Percentiles rank a stretch among this genome's conserved stretches.
These are phyloP conservation scores for Drosophila anomalata DNA, from an alignment of 2,888 invertebrate species.

Conservation along the genomic window DNA sequence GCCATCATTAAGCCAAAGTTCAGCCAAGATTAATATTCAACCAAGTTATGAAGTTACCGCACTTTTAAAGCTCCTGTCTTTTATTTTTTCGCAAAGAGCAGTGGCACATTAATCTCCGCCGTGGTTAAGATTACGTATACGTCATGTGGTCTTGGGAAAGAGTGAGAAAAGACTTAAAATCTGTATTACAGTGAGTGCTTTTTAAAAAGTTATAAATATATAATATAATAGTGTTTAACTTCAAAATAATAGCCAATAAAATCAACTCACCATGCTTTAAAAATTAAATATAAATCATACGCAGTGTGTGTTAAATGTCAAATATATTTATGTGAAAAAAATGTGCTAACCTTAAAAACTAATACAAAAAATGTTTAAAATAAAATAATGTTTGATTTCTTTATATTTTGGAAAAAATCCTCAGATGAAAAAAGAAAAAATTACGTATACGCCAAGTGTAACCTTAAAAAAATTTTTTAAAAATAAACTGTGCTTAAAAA, in stretches of 20 bases:
- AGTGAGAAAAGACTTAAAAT: background rate
- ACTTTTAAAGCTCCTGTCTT: slow-evolving; percentile 11
- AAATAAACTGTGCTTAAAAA: no score
- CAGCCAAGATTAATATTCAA: slow-evolving; percentile 50
- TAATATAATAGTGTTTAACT: background rate
- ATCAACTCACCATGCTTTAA: no score
- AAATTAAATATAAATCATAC: no score
- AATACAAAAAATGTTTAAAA: background rate
- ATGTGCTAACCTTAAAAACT: background rate
- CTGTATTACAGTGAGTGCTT: background rate
- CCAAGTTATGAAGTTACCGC: slow-evolving; percentile 22
- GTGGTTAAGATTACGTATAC: slow-evolving; percentile 55
- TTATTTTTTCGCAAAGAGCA: slow-evolving; percentile 5
- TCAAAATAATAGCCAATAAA: background rate
- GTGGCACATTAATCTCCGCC: slow-evolving; percentile 57
- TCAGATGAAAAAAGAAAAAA: background rate
- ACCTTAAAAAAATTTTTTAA: background rate
- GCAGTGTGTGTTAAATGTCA: no score
- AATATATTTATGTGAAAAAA: no score
- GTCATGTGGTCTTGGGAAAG: slow-evolving; percentile 28
- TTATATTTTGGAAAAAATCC: background rate
- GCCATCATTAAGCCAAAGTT: slow-evolving; percentile 52
- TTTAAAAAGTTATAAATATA: background rate
- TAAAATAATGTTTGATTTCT: no score
- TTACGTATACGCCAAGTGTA: background rate